Base-by-base conservation (phyloP, 2,797 vertebrate genomes). In the Astyanax mexicanus region DNA sequence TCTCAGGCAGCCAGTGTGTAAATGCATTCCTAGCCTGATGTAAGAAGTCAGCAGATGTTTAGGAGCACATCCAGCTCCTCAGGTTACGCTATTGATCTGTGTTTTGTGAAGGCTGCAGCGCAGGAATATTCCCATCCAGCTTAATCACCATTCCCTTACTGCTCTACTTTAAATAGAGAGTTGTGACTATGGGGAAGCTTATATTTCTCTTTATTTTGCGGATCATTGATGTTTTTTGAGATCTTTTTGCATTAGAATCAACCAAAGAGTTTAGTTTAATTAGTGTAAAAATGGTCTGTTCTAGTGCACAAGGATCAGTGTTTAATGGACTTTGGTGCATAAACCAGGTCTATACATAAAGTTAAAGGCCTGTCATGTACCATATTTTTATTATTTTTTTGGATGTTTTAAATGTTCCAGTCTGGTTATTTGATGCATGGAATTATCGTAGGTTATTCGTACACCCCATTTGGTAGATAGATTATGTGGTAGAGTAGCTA, bases 121-220 rank as follows among this genome's bases (percentile, higher is more conserved):
- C 4, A 25, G 25, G 52, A 37, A 68, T 69, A 51, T 60, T 29
- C 37, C 15, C 17, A 47, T 6, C 25, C 44, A 3, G 25, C 27
- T 35, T 67, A 49, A 35, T 65, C 21, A 65, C 40, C 65, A 45
- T 15, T 45, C 38, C 12, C 61, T 23, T 23, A 29, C 61, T 65
- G 61, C 23, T 45, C 12, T 27, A 37, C 3, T 44, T 65, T 27
- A 6, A 15, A 45, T n/a, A n/a, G n/a, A 19, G 19, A 25, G 61
- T 65, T 45, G 42, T 44, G 13, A 12, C n/a, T 27, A 13, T 15
- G 23, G 60, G 1, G 38, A 13, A 10, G 32, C 32, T 21, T 2
- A 47, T n/a, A 8, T 0, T 35, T 8, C 17, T 17, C 25, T 1
- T 35, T 52, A 15, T 23, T 69, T 23, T 23, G 1, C 1, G 6